These are phyloP conservation scores for Drosophila watanabei DNA, from an alignment of 1,140 invertebrate genomes.

Conservation along the genomic window DNA sequence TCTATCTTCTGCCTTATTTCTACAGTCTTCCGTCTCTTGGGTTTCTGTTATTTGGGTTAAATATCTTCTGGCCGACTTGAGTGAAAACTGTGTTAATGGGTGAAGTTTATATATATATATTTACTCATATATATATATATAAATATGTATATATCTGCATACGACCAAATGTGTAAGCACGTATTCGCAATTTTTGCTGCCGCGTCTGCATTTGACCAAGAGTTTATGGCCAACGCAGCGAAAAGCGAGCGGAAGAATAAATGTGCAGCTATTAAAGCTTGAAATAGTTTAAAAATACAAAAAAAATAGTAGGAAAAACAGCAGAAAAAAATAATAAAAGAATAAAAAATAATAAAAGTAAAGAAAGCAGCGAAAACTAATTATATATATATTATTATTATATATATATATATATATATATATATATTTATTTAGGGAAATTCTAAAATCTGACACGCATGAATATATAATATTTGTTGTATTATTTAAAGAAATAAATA, in stretches of 20 bases:
- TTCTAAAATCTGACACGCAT: no score
- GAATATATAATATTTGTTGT: no score
- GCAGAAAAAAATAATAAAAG: neutral
- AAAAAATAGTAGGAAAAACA: neutral
- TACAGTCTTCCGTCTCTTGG: slow-evolving; percentile 22
- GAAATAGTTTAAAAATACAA: neutral
- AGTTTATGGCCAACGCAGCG: slow-evolving; percentile 19
- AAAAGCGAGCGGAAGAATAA: slow-evolving; percentile 4
- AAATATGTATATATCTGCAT: slow-evolving; percentile 16
- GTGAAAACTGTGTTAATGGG: slow-evolving; percentile 77
- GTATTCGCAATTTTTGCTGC: slow-evolving; percentile 33
- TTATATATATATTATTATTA: no score
- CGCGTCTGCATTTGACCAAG: slow-evolving; percentile 28
- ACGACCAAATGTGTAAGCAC: slow-evolving; percentile 5
- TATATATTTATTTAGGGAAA: no score
- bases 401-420: no score
- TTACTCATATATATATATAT: neutral
- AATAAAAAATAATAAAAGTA: neutral
- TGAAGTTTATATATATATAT: slow-evolving; percentile 66
- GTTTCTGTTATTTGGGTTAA: slow-evolving; percentile 67
- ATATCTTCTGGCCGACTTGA: slow-evolving; percentile 48
- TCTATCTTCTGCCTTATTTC: slow-evolving; percentile 30
- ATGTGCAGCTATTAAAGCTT: neutral
- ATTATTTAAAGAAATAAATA: no score
- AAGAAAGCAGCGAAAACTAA: neutral